phyloP scores from a whole-genome alignment of 1,140 invertebrate species.

The Cheumatopsyche charites region DNA sequence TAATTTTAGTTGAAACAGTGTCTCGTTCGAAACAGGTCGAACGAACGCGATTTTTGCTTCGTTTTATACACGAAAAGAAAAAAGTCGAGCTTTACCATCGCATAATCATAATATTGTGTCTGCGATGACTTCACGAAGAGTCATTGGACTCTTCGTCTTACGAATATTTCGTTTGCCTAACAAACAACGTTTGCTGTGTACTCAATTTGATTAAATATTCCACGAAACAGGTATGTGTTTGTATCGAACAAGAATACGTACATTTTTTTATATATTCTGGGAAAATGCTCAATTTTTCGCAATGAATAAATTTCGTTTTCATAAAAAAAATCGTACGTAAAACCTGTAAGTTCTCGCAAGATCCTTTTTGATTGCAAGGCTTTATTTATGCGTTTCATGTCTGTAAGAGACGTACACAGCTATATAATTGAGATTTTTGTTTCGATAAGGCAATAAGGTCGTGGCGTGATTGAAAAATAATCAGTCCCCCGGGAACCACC shows the following conservation, averaged over 20 bases:
- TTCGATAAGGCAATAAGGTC: constrained; percentile 36
- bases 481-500: constrained; percentile 44
- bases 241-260: too few relatives aligned
- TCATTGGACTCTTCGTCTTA: neutral
- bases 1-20: neutral
- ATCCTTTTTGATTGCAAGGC: constrained; percentile 7
- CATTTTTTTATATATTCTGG: too few relatives aligned
- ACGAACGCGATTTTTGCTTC: neutral
- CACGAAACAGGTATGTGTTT: constrained; percentile 3
- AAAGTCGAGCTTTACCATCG: neutral
- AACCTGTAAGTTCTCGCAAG: neutral
- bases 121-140: constrained; percentile 3
- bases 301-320: neutral
- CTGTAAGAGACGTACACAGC: neutral
- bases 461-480: constrained; percentile 47
- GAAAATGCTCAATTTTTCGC: too few relatives aligned
- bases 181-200: constrained; percentile 3
- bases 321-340: neutral
- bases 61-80: too few relatives aligned
- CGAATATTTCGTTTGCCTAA: neutral
- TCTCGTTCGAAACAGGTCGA: constrained; percentile 7
- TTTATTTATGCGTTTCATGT: constrained; percentile 6
- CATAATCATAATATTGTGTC: neutral
- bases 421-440: constrained; percentile 25
- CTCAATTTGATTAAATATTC: constrained; percentile 20